Evolutionary conservation across 2,797 vertebrate species (phyloP), one percentile per base, ranked within the genome.

Genomic region (Champsocephalus esox): DNA sequence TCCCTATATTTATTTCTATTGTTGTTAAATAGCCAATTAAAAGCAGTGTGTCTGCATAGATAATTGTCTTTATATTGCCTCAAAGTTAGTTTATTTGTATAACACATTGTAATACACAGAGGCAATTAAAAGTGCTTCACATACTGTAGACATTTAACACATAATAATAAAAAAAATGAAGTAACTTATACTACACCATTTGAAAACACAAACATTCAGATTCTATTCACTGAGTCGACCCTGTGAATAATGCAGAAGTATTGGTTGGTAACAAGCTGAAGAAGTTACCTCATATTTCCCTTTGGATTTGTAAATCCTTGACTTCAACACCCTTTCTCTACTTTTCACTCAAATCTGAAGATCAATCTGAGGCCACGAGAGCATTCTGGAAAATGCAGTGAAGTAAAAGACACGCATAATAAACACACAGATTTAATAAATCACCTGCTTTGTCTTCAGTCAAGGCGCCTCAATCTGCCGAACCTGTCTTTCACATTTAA

Each of bases 401-500:
- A 19, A 46, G 21, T 38, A 11, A 17, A 52, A 17, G 16, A 56
- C 19, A 28, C 32, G 9, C 11, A 44, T 17, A 19, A 6, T 17
- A 19, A 6, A 24, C 14, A 6, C 41, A 24, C 19, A 32, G 16
- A 12, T 9, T 70, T 16, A 43, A 21, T 58, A 12, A 48, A 34
- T 44, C 61, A 50, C 62, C 62, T 54, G 9, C 50, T 19, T 75
- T 38, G 9, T 58, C 63, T 61, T 44, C 50, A 67, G 24, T 60
- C 19, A 4, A 67, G 24, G 48, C 70, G 50, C 28, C 49, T 82
- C 56, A 14, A 1, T 1, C 59, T 21, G 66, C 48, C 56, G 59
- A 44, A 66, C 52, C 56, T 21, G 14, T 79, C 63, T 77, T 19
- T 73, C 77, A 71, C 59, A 57, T 65, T 49, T 5, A 49, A 64